These are phyloP conservation scores for Bibio marci DNA, from an alignment of 2,888 invertebrate genomes.

Conservation along the genomic window DNA sequence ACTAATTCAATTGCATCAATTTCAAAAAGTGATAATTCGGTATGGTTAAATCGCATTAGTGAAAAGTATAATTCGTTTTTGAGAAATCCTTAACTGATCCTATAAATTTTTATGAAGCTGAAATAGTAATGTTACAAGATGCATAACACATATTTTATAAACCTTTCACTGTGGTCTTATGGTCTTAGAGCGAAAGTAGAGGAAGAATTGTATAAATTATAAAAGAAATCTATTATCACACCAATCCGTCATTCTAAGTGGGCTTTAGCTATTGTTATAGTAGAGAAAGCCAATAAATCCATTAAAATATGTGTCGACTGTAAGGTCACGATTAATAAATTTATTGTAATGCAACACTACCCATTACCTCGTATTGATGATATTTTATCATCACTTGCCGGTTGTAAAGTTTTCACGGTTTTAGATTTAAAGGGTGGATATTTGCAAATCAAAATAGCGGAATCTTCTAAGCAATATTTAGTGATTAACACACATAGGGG, in stretches of 20 bases:
- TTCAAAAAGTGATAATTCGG: not conserved
- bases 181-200: slow-evolving; percentile 12
- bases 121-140: not conserved
- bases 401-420: slow-evolving; percentile 10
- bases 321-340: slow-evolving; percentile 13
- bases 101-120: not conserved
- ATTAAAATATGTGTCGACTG: slow-evolving; percentile 19
- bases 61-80: not conserved
- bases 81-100: not conserved
- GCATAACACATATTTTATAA: slow-evolving; percentile 11
- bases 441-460: slow-evolving; percentile 11
- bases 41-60: not conserved
- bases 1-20: not conserved
- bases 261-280: slow-evolving; percentile 17
- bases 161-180: slow-evolving; percentile 13
- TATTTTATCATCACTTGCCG: slow-evolving; percentile 14
- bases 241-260: slow-evolving; percentile 13
- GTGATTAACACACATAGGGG: slow-evolving; percentile 13
- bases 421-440: slow-evolving; percentile 14
- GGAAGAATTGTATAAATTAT: slow-evolving; percentile 11
- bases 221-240: slow-evolving; percentile 10
- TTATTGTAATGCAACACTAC: slow-evolving; percentile 14
- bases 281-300: slow-evolving; percentile 14
- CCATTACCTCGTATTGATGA: slow-evolving; percentile 17
- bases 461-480: slow-evolving; percentile 11